Base-by-base conservation (phyloP, 2,797 vertebrate species). In the Epinephelus awoara region DNA sequence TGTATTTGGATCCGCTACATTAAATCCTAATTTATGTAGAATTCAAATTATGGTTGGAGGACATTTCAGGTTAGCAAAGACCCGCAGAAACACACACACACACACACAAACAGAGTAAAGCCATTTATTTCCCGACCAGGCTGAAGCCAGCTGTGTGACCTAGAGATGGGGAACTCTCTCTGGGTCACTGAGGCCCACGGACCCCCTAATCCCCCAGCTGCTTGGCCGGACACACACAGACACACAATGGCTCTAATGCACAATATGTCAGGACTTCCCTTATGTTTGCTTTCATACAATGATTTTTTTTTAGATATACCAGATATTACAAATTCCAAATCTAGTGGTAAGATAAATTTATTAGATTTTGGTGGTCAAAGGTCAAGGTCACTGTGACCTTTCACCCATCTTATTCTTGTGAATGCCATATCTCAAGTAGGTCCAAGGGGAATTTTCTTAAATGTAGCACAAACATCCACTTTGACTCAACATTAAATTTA, bases 131-230 rank as follows among this genome's bases (percentile, higher is more conserved):
- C n/a, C 0, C 52, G 4, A n/a, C 62, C 79, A 63, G 58, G 73
- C 78, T 77, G 84, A 40, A 72, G 54, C 89, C 92, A 92, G 88
- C 91, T 94, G 92, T 74, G 85, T 84, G 83, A 91, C 91, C 88
- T 82, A 3, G 67, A 51, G 70, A 84, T 79, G 86, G 77, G 83
- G 84, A 78, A 49, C 84, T 82, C 78, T 62, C 68, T 10, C 54
- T 58, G 82, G 91, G 88, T 92, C 91, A 81, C 69, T 21, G 84
- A 79, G 84, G 83, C 88, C 87, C 15, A 2, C 9, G 74, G 83
- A 91, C 77, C 77, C 79, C 61, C 52, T 88, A 85, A 87, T 84
- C 79, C 84, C 56, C 17, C 86, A 88, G 87, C 86, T 87, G 84
- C 80, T 82, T 66, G 70, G 72, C 72, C 70, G 47, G 47, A 79